Evolutionary conservation across 2,797 vertebrate species (phyloP).

Genomic region (Cyclopterus lumpus): DNA sequence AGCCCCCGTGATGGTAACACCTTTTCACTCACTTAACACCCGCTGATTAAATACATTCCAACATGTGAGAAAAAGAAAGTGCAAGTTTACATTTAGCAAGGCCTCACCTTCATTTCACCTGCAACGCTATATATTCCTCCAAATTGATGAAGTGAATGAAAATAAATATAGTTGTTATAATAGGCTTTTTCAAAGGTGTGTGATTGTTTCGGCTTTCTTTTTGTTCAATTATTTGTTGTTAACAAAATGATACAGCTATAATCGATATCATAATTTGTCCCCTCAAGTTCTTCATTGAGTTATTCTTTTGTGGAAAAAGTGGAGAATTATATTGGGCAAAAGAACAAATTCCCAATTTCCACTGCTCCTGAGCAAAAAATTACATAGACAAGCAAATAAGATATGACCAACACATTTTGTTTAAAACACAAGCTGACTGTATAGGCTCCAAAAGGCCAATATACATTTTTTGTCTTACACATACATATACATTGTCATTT

Average conservation of each 20-base stretch:
- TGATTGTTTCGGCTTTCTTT: conserved; percentile 5
- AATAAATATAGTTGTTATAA: not conserved
- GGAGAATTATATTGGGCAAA: not conserved
- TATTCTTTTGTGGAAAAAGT: too few species aligned
- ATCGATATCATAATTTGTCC: too few species aligned
- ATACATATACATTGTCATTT: conserved; percentile 18
- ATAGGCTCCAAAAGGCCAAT: conserved; percentile 7
- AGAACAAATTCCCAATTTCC: not conserved
- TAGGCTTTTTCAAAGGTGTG: not conserved
- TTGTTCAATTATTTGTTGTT: conserved; percentile 32
- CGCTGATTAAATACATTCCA: conserved; percentile 53
- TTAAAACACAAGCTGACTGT: not conserved
- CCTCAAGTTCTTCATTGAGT: too few species aligned
- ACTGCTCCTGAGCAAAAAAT: conserved; percentile 19
- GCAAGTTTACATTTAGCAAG: conserved; percentile 43
- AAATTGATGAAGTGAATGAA: conserved; percentile 17
- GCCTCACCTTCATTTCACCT: conserved; percentile 58
- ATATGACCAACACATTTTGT: conserved; percentile 16
- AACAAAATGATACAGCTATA: too few species aligned
- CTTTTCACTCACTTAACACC: conserved; percentile 49
- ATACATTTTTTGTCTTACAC: conserved; percentile 9
- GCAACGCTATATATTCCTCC: conserved; percentile 19
- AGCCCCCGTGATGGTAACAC: conserved; percentile 55
- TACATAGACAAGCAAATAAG: conserved; percentile 49
- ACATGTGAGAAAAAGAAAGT: conserved; percentile 40